These are phyloP conservation scores for Aulostomus chinensis DNA, from an alignment of 2,797 vertebrate genomes.

Conservation along the genomic window DNA sequence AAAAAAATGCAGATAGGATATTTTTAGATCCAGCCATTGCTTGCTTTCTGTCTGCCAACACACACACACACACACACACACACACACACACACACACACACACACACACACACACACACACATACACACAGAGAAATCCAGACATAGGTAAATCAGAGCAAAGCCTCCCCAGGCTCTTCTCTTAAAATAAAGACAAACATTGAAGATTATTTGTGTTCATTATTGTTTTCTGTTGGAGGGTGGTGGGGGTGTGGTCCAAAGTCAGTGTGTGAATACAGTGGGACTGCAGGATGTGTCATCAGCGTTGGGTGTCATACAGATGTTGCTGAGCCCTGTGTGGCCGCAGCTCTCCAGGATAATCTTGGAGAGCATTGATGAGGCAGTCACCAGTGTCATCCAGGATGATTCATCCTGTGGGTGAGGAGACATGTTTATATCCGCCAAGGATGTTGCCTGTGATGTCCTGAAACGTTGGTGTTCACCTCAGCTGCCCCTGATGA, in stretches of 20 bases:
- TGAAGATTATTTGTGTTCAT: conserved; percentile 5
- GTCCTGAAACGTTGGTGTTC: neutral
- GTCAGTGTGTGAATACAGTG: conserved; percentile 8
- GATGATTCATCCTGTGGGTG: conserved; percentile 9
- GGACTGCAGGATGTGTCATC: conserved; percentile 50
- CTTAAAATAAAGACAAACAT: conserved; percentile 1
- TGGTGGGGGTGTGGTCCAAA: neutral
- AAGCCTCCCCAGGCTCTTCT: conserved; percentile 1
- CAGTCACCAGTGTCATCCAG: conserved; percentile 1
- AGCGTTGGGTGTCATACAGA: conserved; percentile 40
- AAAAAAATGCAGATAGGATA: conserved; percentile 28
- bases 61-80: neutral
- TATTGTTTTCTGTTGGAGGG: conserved; percentile 1
- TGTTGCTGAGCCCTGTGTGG: conserved; percentile 9
- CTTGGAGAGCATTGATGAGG: conserved; percentile 2
- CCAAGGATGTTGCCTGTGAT: neutral
- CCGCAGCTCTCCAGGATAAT: conserved; percentile 4
- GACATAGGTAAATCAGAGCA: neutral
- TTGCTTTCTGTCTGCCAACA: conserved; percentile 1
- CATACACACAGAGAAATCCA: conserved; percentile 2
- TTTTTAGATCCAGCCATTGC: conserved; percentile 44
- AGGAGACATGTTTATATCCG: conserved; percentile 12
- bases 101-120: neutral
- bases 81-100: conserved; percentile 2
- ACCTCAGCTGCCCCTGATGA: conserved; percentile 10